These are phyloP conservation scores for Semicossyphus pulcher DNA, from an alignment of 2,113 vertebrate species.

Conservation along the genomic window DNA sequence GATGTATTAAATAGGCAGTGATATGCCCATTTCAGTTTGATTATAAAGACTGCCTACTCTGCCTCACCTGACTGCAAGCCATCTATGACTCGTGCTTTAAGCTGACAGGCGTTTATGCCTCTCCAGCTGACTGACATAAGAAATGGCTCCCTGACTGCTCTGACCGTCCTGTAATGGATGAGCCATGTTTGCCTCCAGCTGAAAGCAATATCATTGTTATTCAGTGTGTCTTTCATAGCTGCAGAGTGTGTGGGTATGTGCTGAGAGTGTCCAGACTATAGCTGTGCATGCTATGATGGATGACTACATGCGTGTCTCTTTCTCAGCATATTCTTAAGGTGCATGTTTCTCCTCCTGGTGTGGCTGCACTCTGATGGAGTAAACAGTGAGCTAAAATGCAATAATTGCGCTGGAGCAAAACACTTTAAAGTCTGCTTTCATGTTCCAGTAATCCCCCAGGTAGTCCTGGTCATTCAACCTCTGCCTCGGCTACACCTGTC, in stretches of 20 bases:
- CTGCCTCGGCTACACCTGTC: constrained; percentile 44
- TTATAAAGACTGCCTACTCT: neutral
- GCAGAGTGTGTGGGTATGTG: constrained; percentile 5
- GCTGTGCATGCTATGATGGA: constrained; percentile 6
- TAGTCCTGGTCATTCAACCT: constrained; percentile 36
- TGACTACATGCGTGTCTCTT: neutral
- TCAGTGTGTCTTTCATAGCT: constrained; percentile 14
- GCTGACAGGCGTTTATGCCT: constrained; percentile 42
- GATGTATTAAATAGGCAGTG: neutral
- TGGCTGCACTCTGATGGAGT: neutral
- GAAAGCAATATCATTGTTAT: constrained; percentile 43
- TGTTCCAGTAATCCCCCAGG: constrained; percentile 26
- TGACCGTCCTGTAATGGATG: constrained; percentile 34
- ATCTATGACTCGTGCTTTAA: constrained; percentile 1
- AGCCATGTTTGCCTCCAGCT: constrained; percentile 31
- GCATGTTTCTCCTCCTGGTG: constrained; percentile 1
- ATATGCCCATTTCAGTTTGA: neutral
- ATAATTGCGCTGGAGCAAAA: constrained; percentile 25
- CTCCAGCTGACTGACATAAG: constrained; percentile 2
- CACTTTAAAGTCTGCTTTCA: constrained; percentile 24
- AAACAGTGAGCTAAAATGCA: constrained; percentile 32
- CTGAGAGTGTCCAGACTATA: constrained; percentile 5
- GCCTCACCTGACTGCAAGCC: neutral
- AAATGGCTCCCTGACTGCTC: constrained; percentile 34
- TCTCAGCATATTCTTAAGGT: neutral